Conservation (phyloP, 1,140 invertebrate species). For the Dufourea novaeangliae region DNA sequence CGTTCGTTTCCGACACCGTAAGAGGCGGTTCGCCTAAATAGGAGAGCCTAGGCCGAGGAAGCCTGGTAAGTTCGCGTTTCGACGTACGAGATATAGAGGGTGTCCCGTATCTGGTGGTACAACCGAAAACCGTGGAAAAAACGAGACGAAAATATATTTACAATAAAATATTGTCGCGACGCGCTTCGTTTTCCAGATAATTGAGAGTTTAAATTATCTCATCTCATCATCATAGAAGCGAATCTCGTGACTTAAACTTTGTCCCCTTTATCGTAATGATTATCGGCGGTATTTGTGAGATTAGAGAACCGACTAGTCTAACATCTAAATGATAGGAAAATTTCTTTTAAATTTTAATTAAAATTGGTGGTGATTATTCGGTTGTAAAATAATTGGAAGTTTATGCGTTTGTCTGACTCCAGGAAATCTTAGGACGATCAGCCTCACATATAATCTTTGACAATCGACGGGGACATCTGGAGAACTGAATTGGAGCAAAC, state of each 20-base stretch:
- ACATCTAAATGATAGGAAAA: not conserved
- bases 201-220: too few species aligned
- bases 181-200: too few species aligned
- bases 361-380: too few species aligned
- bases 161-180: too few species aligned
- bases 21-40: slow-evolving; percentile 20
- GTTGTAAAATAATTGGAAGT: not conserved
- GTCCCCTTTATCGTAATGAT: not conserved
- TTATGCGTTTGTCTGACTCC: not conserved
- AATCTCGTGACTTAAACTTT: not conserved
- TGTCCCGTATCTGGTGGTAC: not conserved
- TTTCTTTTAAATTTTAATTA: not conserved
- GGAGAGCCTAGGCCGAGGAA: slow-evolving; percentile 5
- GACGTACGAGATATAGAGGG: not conserved
- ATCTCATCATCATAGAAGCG: not conserved
- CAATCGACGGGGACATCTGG: not conserved
- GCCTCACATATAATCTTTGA: not conserved
- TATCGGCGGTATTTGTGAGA: not conserved
- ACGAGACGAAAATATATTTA: too few species aligned
- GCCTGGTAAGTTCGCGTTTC: not conserved
- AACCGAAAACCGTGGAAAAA: too few species aligned
- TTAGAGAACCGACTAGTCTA: not conserved
- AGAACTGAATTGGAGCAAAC: not conserved
- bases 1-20: slow-evolving; percentile 37
- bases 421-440: not conserved